phyloP scores from a whole-genome alignment of 37 sponge, comb jelly and placozoan species.

The Halisarca cf. caerulea region DNA sequence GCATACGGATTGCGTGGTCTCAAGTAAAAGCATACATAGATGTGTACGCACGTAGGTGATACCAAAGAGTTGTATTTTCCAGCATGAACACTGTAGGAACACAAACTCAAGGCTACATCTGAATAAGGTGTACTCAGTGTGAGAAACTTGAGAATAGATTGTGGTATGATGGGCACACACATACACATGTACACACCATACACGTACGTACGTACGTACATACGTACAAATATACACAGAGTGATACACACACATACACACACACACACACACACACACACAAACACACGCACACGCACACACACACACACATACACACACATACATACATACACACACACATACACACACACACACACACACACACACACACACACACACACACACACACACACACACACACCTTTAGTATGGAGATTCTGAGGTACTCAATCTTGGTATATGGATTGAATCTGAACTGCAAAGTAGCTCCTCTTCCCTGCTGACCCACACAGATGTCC shows the following conservation, averaged over 20 bases:
- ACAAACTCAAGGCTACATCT: no score
- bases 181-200: neutral
- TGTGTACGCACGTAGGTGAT: no score
- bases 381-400: slow-evolving; percentile 30
- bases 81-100: no score
- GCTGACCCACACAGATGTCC: slow-evolving; percentile 33
- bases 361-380: slow-evolving; percentile 25
- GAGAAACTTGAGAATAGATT: neutral
- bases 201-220: slow-evolving; percentile 14
- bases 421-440: slow-evolving; percentile 72
- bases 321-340: neutral
- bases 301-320: slow-evolving; percentile 6
- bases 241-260: neutral
- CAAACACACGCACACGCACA: slow-evolving; percentile 30
- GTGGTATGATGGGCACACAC: neutral
- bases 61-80: no score
- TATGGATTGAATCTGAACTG: slow-evolving; percentile 85
- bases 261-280: slow-evolving; percentile 38
- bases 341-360: neutral
- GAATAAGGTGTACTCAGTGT: no score
- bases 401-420: slow-evolving; percentile 82
- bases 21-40: no score
- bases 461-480: slow-evolving; percentile 60
- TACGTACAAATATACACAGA: slow-evolving; percentile 26
- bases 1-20: no score